Evolutionary conservation across 2,113 vertebrate species (phyloP).

Genomic region (Rallus limicola): DNA sequence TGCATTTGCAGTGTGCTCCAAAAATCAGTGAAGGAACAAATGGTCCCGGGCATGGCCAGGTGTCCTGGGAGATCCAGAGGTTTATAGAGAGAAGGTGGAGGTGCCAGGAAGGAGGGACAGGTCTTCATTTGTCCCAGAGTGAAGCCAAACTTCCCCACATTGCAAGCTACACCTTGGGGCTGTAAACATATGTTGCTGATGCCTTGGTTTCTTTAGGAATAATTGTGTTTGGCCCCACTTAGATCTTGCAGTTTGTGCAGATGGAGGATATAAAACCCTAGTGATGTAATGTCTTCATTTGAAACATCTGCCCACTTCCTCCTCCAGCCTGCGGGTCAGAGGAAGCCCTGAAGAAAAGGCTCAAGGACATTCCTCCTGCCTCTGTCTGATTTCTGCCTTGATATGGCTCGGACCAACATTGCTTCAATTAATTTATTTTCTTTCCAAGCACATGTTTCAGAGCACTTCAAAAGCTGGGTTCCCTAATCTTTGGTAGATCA

Average conservation of each 20-base stretch:
- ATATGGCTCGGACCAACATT: not conserved
- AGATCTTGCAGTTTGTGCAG: not conserved
- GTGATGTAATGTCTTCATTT: slow-evolving; percentile 4
- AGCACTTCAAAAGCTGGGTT: slow-evolving; percentile 7
- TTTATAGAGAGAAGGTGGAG: not conserved
- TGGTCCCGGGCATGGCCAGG: not conserved
- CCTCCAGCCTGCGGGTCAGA: not conserved
- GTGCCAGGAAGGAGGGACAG: not conserved
- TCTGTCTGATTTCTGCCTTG: not conserved
- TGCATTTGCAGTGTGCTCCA: not conserved
- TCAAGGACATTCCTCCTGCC: slow-evolving; percentile 7
- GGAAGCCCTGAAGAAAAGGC: not conserved
- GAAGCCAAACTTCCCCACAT: not conserved
- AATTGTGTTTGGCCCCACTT: not conserved
- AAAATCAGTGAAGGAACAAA: not conserved
- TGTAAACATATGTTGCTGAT: not conserved
- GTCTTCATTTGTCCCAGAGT: not conserved
- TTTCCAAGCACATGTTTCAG: not conserved
- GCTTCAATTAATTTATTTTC: slow-evolving; percentile 35
- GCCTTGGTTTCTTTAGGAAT: slow-evolving; percentile 8
- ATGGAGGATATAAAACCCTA: not conserved
- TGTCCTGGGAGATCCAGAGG: not conserved
- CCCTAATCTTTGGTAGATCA: not conserved
- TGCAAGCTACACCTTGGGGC: not conserved
- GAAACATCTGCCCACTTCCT: slow-evolving; percentile 35